These are phyloP conservation scores for Smutsia temminckii DNA, from an alignment of 2,797 vertebrate species.

Conservation along the genomic window DNA sequence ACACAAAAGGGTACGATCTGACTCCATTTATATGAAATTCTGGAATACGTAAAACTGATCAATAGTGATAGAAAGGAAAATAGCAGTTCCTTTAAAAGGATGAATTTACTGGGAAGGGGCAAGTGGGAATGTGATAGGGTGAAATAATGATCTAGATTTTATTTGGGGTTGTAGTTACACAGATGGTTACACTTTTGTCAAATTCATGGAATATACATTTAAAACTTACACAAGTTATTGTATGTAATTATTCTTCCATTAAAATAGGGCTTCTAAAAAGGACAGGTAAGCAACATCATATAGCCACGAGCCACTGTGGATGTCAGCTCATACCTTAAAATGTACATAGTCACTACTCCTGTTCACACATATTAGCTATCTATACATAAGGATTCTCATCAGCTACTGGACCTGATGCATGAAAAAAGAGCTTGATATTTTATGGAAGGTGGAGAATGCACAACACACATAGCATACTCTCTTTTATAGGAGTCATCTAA, in stretches of 20 bases:
- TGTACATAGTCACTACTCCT: accelerated
- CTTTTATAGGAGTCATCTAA: accelerated
- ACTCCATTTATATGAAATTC: neutral
- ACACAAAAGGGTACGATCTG: neutral
- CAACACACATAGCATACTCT: neutral
- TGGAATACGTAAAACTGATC: neutral
- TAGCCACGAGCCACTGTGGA: neutral
- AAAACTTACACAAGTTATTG: neutral
- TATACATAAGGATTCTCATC: neutral
- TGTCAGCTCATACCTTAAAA: neutral
- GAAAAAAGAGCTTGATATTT: neutral
- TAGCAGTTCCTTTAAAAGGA: neutral
- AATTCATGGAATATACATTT: neutral
- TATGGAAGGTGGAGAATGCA: neutral
- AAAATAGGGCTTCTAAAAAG: neutral
- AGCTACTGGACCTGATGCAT: accelerated
- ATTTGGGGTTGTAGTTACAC: neutral
- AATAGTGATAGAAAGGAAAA: neutral
- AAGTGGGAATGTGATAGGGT: neutral
- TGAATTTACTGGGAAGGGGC: neutral
- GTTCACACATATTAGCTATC: neutral
- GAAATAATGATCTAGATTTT: neutral
- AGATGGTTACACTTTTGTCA: neutral
- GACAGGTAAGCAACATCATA: neutral
- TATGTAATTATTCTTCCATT: neutral